Base-by-base conservation (phyloP, 2,113 vertebrate genomes). In the Scomber scombrus region DNA sequence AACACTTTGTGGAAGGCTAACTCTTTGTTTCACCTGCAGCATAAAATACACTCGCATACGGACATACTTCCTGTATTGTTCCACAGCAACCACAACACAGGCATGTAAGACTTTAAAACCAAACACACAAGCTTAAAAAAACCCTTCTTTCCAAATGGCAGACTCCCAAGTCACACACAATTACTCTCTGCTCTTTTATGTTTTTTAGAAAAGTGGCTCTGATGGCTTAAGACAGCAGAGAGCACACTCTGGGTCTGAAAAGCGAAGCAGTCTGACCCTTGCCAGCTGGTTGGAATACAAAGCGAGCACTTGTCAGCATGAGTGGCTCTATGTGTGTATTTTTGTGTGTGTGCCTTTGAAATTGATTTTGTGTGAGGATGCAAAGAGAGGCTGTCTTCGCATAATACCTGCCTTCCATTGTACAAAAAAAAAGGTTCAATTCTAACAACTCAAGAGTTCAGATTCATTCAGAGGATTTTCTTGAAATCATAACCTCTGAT, bases 81-180 rank as follows among this genome's bases (percentile, higher is more conserved):
- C 80, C 93, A 89, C 88, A 91, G 90, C 88, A 94, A 94, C 92
- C 82, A 88, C 82, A 88, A 88, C 80, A 82, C 69, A 72, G 66
- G 73, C 83, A 89, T 81, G 56, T 72, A 14, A 81, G 79, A 70
- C 78, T 84, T 63, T 71, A 79, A 74, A 85, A 69, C 66, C 65
- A 74, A 64, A 69, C 68, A 61, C 52, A 34, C 54, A 14, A 8
- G 16, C 56, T 31, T 50, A 62, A 65, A 46, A 0, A 46, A 64
- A 54, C 31, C 40, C 23, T 51, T 45, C 72, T 86, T 63, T 75
- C 70, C 40, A 80, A 77, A 81, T 85, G 88, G 87, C 84, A 82
- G 71, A 10, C 47, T 40, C 52, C 86, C 85, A 85, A 88, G 63
- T 34, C 73, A 82, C 83, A 85, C 81, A 76, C 62, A 73, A n/a